Base-by-base conservation (phyloP, 2,888 invertebrate genomes). In the Corythucha ciliata region DNA sequence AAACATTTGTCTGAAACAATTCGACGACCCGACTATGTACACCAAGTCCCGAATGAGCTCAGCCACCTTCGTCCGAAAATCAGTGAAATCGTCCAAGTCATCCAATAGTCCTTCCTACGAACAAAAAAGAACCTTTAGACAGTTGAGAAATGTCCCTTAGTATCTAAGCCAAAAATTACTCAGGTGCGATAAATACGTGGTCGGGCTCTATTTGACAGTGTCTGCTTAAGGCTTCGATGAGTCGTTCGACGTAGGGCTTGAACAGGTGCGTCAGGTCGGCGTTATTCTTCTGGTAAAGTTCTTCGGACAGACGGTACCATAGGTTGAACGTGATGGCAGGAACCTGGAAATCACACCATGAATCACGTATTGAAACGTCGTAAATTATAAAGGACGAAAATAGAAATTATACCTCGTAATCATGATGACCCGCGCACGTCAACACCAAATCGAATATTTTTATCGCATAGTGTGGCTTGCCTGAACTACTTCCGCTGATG, bases 121-220 rank as follows among this genome's bases (percentile, higher is more conserved):
- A n/a, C n/a, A 14, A 3, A 4, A 18, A 14, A 14, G 37, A 16
- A 14, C 37, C 29, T 29, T 8, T 8, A 29, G 29, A 12, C 12
- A 10, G 10, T 8, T 10, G 14, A 37, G 14, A 10, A 12, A 16
- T 37, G 8, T 16, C 14, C 14, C 16, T 20, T 33, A 3, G 14
- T 5, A 45, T 32, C 32, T 32, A 33, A 6, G 3, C 16, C 4
- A 14, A 24, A 18, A 3, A 42, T 4, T 3, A 8, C 4, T 42
- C 27, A 26, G 3, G 25, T 42, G 22, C 12, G 10, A 25, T 25
- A 42, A 16, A 14, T 63, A 76, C 88, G 63, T 85, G 86, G 67
- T 97, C 97, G 0, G 91, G 83, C 63, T 98, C 97, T 73, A 94
- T 88, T 71, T 94, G 93, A 63, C 93, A 91, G 68, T 97, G 97